Evolutionary conservation across 2,113 vertebrate species (phyloP).

Genomic region (Proteles cristata): DNA sequence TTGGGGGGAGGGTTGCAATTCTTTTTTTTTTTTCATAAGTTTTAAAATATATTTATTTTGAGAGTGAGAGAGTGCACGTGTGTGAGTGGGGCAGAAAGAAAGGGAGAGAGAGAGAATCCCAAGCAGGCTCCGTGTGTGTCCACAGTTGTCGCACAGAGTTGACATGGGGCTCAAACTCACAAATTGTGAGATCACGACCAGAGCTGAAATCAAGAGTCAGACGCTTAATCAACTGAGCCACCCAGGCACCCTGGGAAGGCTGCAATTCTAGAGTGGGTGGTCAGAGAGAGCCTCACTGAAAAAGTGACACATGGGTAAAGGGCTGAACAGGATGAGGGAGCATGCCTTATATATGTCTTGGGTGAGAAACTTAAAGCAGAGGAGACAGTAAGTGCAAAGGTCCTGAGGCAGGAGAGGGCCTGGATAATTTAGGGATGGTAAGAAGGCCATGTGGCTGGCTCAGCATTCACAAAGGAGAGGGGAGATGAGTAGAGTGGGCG

Average conservation of each 20-base stretch:
- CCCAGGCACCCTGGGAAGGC: neutral
- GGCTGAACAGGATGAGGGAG: neutral
- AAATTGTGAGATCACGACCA: no score
- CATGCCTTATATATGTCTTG: neutral
- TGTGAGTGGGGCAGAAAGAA: no score
- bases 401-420: neutral
- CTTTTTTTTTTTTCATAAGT: neutral
- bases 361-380: neutral
- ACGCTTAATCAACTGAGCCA: no score
- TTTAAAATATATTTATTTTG: no score
- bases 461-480: neutral
- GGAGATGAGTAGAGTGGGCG: neutral
- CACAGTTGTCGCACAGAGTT: no score
- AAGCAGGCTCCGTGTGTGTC: no score
- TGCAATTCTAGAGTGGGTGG: neutral
- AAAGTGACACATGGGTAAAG: neutral
- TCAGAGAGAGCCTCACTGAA: neutral
- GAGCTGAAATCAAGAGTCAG: no score
- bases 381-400: neutral
- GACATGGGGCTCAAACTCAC: no score
- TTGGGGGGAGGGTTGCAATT: neutral
- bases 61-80: no score
- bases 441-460: neutral
- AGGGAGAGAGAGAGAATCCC: no score
- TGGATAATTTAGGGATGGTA: neutral